Base-by-base conservation (phyloP, 2,113 vertebrate genomes). In the Corythornis vintsioides region DNA sequence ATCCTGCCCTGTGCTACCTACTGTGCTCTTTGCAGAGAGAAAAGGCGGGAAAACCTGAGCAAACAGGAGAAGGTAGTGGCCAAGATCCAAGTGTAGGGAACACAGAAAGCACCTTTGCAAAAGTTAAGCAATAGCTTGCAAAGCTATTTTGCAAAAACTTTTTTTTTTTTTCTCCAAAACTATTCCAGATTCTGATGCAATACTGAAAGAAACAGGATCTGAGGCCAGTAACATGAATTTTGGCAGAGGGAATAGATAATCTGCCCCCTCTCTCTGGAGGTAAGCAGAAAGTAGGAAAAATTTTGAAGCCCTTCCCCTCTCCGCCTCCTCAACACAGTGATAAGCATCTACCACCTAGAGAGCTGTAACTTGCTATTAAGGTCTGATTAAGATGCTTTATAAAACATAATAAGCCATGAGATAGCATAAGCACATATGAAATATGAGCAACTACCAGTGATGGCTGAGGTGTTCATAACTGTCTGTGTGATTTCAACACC, bases 251-350 rank as follows among this genome's bases (percentile, higher is more conserved):
- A 71, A 81, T 0, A 86, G 29, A 22, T 84, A 61, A 82, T n/a
- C 76, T 79, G 35, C 38, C 25, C 42, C 2, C 47, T 55, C 29
- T 33, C 77, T 86, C 57, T 57, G 50, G 5, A 59, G 59, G 15
- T 19, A 89, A 77, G 66, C 4, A 15, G 45, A 85, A 81, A 69
- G 18, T 6, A 86, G 52, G n/a, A 59, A 74, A 86, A 98, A 98
- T 98, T 96, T 98, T 43, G 11, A 61, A 81, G 55, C 73, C 64
- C 75, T 75, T 91, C 79, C 79, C 79, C 70, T 6, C 22, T 78
- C 73, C 45, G 7, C 86, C 83, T 75, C 70, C 43, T 81, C 84
- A 72, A 14, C 22, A 40, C 35, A 21, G 43, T 11, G 82, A 94
- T 91, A 94, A 69, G 43, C 48, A 94, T 89, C 91, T 92, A 92